Base-by-base conservation (phyloP, 1,140 invertebrate species). In the Saccostrea echinata region DNA sequence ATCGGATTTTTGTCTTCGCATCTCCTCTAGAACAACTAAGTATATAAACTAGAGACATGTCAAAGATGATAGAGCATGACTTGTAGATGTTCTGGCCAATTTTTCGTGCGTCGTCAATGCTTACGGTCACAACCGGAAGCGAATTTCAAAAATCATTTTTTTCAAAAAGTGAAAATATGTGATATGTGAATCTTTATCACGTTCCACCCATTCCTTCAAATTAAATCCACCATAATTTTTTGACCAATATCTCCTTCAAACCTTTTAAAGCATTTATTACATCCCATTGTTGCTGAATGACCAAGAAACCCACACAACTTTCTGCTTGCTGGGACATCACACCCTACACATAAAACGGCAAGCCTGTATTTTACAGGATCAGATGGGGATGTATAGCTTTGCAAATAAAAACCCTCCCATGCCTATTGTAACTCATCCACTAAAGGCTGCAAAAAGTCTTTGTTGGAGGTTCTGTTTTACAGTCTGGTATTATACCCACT, bases 241-340 rank as follows among this genome's bases (percentile, higher is more conserved):
- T 88, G 52, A 24, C 89, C 87, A 80, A 88, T 61, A 53, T 1
- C 35, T 18, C 87, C 68, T 3, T 55, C 51, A 68, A 90, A 88
- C 68, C 68, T 33, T 71, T 87, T 88, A 12, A 24, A 11, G 53
- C 89, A 90, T 83, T 87, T 90, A n/a, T 82, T 55, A 86, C 88
- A 90, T 33, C 90, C 90, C 53, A 87, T 53, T 64, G 35, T 86
- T 30, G 88, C 90, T 11, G 43, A 76, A 53, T 89, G 90, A 21
- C 84, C 88, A 12, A 87, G 55, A 84, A 90, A 90, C 24, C 90
- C 90, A 86, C 88, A 89, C 6, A 89, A 30, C 80, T 90, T 90
- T 57, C 90, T 89, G 27, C 30, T 88, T 6, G 90, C 90, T 71
- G 88, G 88, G 8, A 90, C 82, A n/a, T n/a, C n/a, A n/a, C n/a